Evolutionary conservation across 1,140 invertebrate species (phyloP).

Genomic region (Conus betulinus): DNA sequence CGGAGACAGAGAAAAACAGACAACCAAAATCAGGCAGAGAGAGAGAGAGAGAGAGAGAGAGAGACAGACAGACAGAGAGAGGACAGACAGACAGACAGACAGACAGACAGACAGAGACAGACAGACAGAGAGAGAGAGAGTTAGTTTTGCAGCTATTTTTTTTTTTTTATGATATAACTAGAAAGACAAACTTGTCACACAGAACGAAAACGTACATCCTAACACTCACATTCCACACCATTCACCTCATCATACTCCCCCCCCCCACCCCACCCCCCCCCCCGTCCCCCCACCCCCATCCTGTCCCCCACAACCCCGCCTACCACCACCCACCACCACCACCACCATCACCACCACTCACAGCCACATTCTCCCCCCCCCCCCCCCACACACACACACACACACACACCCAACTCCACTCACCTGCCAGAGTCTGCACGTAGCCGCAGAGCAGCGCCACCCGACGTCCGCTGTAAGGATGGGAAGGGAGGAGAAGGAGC

Average conservation of each 20-base stretch:
- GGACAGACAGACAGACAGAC: neutral
- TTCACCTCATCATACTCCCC: neutral
- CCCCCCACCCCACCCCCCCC: neutral
- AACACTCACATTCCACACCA: neutral
- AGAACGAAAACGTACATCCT: neutral
- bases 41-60: neutral
- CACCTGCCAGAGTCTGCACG: constrained; percentile 67
- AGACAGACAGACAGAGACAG: neutral
- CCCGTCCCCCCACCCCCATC: neutral
- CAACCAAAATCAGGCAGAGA: too few species aligned
- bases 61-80: neutral
- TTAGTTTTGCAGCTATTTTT: neutral
- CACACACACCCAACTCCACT: neutral
- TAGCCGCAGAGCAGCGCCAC: constrained; percentile 66
- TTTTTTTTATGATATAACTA: neutral
- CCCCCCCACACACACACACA: neutral
- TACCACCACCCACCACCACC: neutral
- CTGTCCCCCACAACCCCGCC: neutral
- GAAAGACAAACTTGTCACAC: neutral
- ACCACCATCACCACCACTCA: neutral
- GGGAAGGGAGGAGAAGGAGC: constrained; percentile 50
- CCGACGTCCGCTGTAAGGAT: constrained; percentile 36
- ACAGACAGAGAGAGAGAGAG: neutral
- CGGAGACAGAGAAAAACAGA: too few species aligned
- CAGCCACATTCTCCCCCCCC: neutral